phyloP scores from a whole-genome alignment of 2,797 vertebrate species.

The Dicrostonyx torquatus region DNA sequence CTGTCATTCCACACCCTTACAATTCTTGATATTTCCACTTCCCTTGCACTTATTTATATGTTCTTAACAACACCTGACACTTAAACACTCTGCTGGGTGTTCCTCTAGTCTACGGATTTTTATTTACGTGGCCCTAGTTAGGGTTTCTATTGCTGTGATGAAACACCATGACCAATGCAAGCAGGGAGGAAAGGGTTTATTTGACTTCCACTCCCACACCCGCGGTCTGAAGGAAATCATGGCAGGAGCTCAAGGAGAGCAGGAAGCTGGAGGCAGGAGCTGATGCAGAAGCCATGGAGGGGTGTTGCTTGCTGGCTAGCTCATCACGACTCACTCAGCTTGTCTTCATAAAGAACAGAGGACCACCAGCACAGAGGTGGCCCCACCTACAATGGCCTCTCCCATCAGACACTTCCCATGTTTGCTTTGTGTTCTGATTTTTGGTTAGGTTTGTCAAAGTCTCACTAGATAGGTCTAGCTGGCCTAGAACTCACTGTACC shows the following conservation, averaged over 20 bases:
- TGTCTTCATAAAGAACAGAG: not conserved
- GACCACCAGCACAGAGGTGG: not conserved
- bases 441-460: not conserved
- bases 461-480: not conserved
- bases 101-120: not conserved
- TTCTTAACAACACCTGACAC: not conserved
- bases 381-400: not conserved
- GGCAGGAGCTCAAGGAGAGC: not conserved
- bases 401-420: not conserved
- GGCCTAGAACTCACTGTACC: not conserved
- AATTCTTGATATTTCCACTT: not conserved
- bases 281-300: not conserved
- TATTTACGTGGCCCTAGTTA: not conserved
- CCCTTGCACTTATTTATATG: not conserved
- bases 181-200: not conserved
- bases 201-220: not conserved
- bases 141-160: not conserved
- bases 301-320: not conserved
- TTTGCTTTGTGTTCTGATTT: not conserved
- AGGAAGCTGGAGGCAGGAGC: not conserved
- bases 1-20: slow-evolving; percentile 17
- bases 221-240: not conserved
- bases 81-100: not conserved
- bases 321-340: not conserved
- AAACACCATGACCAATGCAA: not conserved